A percentile compares a stretch with the other conserved stretches of the same genome.
phyloP scores from a whole-genome alignment of 1,140 invertebrate genomes.

The Polypedilum vanderplanki region DNA sequence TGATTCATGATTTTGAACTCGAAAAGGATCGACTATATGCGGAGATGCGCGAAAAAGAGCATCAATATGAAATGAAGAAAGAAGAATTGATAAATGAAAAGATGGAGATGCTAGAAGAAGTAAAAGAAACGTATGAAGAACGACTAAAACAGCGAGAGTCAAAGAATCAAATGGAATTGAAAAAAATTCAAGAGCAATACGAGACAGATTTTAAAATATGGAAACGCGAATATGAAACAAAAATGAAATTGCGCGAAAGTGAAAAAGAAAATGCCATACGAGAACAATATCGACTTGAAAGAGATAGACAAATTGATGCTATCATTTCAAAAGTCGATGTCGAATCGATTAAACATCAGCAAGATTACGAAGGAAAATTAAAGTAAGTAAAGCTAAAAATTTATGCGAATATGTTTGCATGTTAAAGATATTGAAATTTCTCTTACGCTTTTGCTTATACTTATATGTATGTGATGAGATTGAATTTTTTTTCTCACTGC shows the following conservation, averaged over 20 bases:
- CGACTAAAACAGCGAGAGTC: slow-evolving; percentile 44
- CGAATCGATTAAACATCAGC: slow-evolving; percentile 48
- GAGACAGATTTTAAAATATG: slow-evolving; percentile 48
- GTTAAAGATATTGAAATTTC: no score
- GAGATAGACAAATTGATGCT: slow-evolving; percentile 59
- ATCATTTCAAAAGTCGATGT: slow-evolving; percentile 56
- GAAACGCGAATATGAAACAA: slow-evolving; percentile 54
- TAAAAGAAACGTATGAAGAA: slow-evolving; percentile 46
- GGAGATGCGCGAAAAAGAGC: slow-evolving; percentile 43
- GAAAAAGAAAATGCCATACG: slow-evolving; percentile 53
- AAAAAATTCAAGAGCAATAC: slow-evolving; percentile 49
- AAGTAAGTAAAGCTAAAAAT: slow-evolving; percentile 41
- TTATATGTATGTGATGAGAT: no score
- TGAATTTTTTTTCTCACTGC: no score
- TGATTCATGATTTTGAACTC: slow-evolving; percentile 45
- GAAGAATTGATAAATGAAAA: slow-evolving; percentile 38
- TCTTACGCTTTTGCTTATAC: no score
- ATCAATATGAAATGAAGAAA: slow-evolving; percentile 36
- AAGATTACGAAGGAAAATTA: slow-evolving; percentile 53
- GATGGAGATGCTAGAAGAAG: slow-evolving; percentile 33
- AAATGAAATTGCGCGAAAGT: slow-evolving; percentile 47
- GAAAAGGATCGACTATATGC: slow-evolving; percentile 44
- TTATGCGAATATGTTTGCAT: no score
- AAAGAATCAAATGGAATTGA: slow-evolving; percentile 44
- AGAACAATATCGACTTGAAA: slow-evolving; percentile 52